phyloP scores from a whole-genome alignment of 1,140 invertebrate genomes.

The Monomorium pharaonis region DNA sequence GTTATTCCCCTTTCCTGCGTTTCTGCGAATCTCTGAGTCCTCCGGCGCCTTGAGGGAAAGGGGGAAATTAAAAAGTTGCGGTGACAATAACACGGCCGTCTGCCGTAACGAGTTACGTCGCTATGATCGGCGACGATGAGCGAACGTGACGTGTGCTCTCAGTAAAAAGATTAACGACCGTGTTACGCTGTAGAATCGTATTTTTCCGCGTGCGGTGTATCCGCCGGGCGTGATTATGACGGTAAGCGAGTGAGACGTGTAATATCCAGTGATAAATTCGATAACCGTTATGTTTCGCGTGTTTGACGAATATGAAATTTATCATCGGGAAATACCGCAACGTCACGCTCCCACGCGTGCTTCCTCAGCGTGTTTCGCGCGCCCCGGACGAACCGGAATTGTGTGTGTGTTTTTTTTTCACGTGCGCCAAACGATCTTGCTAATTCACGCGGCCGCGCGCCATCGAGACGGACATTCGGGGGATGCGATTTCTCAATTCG shows the following conservation, averaged over 20 bases:
- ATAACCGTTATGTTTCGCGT: conserved; percentile 31
- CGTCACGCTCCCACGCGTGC: background rate
- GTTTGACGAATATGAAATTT: conserved; percentile 44
- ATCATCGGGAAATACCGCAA: conserved; percentile 26
- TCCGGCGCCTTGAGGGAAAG: background rate
- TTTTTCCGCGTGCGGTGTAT: background rate
- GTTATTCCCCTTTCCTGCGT: background rate
- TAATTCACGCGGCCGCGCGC: background rate
- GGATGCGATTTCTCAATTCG: conserved; percentile 30
- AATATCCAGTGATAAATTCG: conserved; percentile 31
- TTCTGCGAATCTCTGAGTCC: background rate
- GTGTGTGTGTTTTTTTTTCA: background rate
- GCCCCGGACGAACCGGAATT: background rate
- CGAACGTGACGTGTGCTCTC: background rate
- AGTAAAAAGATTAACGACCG: conserved; percentile 14
- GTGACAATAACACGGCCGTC: background rate
- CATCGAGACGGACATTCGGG: background rate
- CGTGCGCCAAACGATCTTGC: conserved; percentile 2
- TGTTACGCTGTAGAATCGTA: background rate
- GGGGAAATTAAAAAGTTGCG: background rate
- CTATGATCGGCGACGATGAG: background rate
- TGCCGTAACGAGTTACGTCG: background rate
- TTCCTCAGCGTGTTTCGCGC: background rate
- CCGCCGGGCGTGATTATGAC: background rate
- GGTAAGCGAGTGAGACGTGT: background rate